These are phyloP conservation scores for Verasper variegatus DNA, from an alignment of 2,113 vertebrate species.

Conservation along the genomic window DNA sequence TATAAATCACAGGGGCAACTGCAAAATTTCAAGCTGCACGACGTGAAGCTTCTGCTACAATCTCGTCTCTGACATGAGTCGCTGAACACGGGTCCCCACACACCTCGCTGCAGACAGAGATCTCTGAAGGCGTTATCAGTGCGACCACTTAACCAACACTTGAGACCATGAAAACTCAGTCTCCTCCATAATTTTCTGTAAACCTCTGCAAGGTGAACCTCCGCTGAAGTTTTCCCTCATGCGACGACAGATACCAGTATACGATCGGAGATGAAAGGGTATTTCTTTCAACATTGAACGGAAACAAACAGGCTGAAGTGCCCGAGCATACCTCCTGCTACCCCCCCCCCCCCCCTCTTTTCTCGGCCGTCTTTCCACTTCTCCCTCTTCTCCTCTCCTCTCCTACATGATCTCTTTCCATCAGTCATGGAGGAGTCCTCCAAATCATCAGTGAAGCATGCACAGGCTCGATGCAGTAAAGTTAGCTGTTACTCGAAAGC, in stretches of 20 bases:
- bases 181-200: constrained; percentile 45
- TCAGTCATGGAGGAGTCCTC: constrained; percentile 68
- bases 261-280: constrained; percentile 71
- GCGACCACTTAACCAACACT: constrained; percentile 56
- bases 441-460: constrained; percentile 62
- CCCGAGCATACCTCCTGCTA: constrained; percentile 33
- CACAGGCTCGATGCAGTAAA: constrained; percentile 34
- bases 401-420: constrained; percentile 51
- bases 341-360: constrained; percentile 27
- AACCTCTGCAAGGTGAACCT: constrained; percentile 65
- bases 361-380: constrained; percentile 16
- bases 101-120: constrained; percentile 49
- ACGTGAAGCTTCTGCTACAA: constrained; percentile 15
- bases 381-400: constrained; percentile 4
- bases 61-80: constrained; percentile 24
- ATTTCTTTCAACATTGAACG: constrained; percentile 63
- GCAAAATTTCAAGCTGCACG: constrained; percentile 9
- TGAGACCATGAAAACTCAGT: constrained; percentile 24
- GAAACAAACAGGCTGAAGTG: constrained; percentile 73
- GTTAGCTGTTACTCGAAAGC: constrained; percentile 24
- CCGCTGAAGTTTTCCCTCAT: constrained; percentile 43
- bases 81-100: constrained; percentile 30
- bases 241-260: constrained; percentile 68
- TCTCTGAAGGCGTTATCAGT: constrained; percentile 66
- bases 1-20: background rate